Base-by-base conservation (phyloP, 2,888 invertebrate species). In the Ramazzottius varieornatus region DNA sequence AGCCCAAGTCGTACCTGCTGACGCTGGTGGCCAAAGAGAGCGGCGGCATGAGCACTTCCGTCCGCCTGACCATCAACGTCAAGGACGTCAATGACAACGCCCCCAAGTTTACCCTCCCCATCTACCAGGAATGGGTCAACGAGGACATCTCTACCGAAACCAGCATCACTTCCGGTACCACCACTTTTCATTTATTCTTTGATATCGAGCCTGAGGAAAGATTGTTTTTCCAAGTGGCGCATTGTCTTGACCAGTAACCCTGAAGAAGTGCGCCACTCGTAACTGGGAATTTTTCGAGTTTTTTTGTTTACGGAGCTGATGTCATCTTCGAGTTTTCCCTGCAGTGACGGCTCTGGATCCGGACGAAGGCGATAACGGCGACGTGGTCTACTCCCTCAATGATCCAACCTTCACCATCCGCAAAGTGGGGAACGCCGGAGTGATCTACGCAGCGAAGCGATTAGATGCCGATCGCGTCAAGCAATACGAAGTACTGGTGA, bases 11-110 rank as follows among this genome's bases (percentile, higher is more conserved):
- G 67, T 94, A 93, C 75, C 87, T 89, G 4, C 78, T 96, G 69
- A 72, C 87, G 69, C 90, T 93, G 65, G 91, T 89, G 1, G 92
- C 92, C 33, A 92, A 92, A 0, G 94, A 94, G 78, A 91, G 90
- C n/a, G 92, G 92, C 65, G 92, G 92, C 67, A 91, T 92, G 76
- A 90, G 90, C 32, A 91, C 90, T 33, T 87, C 88, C 63, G 90
- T 91, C 46, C 80, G 90, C 89, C 77, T 91, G 64, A 91, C 89
- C 1, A 90, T 92, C 69, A 83, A 88, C 69, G 91, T 98, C 63
- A 88, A 88, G 2, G 96, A 96, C 76, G 88, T 92, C 63, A 98
- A 98, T 75, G 96, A 96, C 78, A 94, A 96, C 77, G 88, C 90
- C 8, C 94, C 94, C 0, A 88, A 90, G 76, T 93, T 90, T 73